Conservation (phyloP, 1,140 invertebrate genomes). For the Alviniconcha marisindica region DNA sequence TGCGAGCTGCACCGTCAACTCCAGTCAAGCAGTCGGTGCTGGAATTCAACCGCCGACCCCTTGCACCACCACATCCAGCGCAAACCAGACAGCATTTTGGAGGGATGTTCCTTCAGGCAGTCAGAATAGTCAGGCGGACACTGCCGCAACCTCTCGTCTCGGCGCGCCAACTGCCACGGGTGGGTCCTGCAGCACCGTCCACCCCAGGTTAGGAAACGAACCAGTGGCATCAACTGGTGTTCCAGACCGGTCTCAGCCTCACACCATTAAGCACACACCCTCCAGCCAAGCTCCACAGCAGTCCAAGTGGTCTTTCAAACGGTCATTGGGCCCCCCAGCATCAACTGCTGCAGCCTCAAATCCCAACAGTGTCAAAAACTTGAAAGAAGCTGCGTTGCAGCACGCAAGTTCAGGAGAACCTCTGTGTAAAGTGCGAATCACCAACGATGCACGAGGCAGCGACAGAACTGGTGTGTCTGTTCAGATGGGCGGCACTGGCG, state of each 20-base stretch:
- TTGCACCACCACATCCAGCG: neutral
- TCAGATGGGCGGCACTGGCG: too few relatives aligned
- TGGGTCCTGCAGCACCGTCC: too few relatives aligned
- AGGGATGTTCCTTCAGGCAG: neutral
- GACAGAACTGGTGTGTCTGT: neutral
- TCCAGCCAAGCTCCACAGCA: neutral
- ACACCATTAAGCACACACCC: neutral
- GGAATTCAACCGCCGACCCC: neutral
- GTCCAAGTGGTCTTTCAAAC: slow-evolving; percentile 12
- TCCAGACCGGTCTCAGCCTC: neutral
- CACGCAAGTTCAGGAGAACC: neutral
- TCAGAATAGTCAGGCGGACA: neutral
- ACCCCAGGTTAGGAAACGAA: too few relatives aligned
- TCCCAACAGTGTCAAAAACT: neutral
- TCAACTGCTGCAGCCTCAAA: neutral
- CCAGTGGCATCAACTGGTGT: too few relatives aligned
- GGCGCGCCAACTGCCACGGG: neutral
- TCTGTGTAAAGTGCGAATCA: neutral
- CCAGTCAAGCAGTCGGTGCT: too few relatives aligned
- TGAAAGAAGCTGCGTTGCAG: too few relatives aligned
- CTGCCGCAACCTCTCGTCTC: neutral
- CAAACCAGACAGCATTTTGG: neutral
- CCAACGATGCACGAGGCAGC: neutral
- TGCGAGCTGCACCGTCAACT: too few relatives aligned
- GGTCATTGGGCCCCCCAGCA: neutral